These are phyloP conservation scores for Neodiprion fabricii DNA, from an alignment of 1,140 invertebrate genomes.

Conservation along the genomic window DNA sequence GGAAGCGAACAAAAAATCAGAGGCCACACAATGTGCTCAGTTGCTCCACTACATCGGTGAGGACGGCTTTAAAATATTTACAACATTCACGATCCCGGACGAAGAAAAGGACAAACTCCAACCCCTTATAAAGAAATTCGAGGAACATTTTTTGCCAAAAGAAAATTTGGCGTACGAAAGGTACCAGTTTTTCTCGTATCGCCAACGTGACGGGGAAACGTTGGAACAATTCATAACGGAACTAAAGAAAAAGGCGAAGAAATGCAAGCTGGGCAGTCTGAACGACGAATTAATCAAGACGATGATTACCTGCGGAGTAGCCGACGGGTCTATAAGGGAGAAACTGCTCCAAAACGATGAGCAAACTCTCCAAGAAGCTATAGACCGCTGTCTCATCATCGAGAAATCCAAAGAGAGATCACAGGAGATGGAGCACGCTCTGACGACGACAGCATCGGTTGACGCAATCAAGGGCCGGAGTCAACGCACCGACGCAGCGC, in stretches of 20 bases:
- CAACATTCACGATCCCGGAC: conserved; percentile 15
- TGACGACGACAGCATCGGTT: conserved; percentile 4
- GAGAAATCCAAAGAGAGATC: conserved; percentile 19
- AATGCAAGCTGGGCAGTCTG: conserved; percentile 17
- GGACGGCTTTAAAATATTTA: conserved; percentile 20
- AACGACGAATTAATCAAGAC: conserved; percentile 19
- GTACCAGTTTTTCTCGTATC: conserved; percentile 21
- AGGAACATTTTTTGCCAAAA: conserved; percentile 20
- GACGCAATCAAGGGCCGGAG: conserved; percentile 21
- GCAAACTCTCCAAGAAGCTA: conserved; percentile 14
- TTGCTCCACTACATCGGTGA: conserved; percentile 23
- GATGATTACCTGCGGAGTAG: conserved; percentile 19
- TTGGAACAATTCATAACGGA: conserved; percentile 21
- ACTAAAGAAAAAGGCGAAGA: conserved; percentile 14
- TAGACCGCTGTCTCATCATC: conserved; percentile 17
- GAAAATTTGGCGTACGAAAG: conserved; percentile 24
- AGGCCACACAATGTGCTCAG: conserved; percentile 19
- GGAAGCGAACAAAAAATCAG: conserved; percentile 17
- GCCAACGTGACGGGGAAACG: conserved; percentile 18
- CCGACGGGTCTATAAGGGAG: conserved; percentile 17
- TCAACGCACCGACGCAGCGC: conserved; percentile 11
- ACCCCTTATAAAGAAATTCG: conserved; percentile 13
- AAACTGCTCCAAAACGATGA: conserved; percentile 23
- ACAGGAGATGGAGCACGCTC: conserved; percentile 17
- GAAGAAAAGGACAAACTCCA: conserved; percentile 13